These are phyloP conservation scores for Panthera uncia DNA, from an alignment of 2,113 vertebrate species.

Conservation along the genomic window DNA sequence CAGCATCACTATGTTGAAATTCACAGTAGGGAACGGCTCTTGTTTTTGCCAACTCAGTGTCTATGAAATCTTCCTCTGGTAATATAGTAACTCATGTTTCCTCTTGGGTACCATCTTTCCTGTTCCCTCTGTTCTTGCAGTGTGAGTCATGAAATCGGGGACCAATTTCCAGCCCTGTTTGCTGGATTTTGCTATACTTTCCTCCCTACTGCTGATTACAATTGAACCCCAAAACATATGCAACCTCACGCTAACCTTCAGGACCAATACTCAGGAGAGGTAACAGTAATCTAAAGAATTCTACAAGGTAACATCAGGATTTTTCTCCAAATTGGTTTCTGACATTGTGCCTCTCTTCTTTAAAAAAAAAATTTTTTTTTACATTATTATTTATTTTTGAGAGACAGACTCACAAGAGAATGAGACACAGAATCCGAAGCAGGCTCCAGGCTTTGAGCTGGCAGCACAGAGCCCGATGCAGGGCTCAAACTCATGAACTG, in stretches of 20 bases:
- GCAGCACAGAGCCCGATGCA: too few species aligned
- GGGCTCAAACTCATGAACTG: too few species aligned
- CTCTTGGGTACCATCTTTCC: neutral
- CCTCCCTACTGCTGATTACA: neutral
- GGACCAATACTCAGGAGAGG: neutral
- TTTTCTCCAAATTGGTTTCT: neutral
- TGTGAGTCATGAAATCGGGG: neutral
- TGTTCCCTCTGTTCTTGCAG: neutral
- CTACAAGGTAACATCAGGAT: neutral
- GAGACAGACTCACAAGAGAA: too few species aligned
- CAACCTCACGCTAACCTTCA: neutral
- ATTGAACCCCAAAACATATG: neutral
- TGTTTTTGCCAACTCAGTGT: neutral
- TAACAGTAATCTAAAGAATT: neutral
- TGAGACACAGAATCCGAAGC: too few species aligned
- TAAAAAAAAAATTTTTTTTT: too few species aligned
- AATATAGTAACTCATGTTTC: neutral
- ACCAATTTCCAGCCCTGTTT: neutral
- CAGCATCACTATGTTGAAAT: neutral
- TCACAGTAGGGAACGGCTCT: neutral
- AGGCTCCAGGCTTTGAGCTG: too few species aligned
- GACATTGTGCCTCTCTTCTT: neutral
- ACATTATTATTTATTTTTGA: too few species aligned
- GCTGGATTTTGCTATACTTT: neutral
- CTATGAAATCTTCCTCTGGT: neutral